Percentiles rank a stretch among this genome's conserved stretches.
Conservation (phyloP, 1,140 invertebrate species). For the Drosophila pachea region DNA sequence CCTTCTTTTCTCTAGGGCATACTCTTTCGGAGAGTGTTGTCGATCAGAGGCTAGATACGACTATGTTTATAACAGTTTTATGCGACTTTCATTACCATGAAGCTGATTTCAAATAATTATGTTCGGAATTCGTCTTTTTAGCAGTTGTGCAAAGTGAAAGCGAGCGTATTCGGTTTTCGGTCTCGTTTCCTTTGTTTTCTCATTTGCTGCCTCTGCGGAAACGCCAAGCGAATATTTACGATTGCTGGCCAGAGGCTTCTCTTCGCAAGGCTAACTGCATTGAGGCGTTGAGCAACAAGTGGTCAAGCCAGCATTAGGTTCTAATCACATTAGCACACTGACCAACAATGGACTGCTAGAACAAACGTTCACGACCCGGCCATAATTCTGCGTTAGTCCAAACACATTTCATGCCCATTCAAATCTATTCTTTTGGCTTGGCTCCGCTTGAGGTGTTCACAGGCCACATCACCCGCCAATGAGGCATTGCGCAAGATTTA, state of each 20-base stretch:
- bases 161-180: slow-evolving; percentile 8
- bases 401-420: slow-evolving; percentile 42
- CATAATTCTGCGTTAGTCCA: slow-evolving; percentile 59
- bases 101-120: too few species aligned
- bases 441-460: slow-evolving; percentile 37
- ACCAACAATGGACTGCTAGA: slow-evolving; percentile 65
- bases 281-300: slow-evolving; percentile 61
- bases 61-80: too few species aligned
- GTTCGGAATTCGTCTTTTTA: too few species aligned
- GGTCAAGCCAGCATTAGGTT: slow-evolving; percentile 50
- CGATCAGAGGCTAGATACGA: too few species aligned
- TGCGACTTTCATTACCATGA: too few species aligned
- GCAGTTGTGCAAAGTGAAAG: background rate
- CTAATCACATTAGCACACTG: slow-evolving; percentile 71
- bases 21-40: slow-evolving; percentile 1
- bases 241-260: slow-evolving; percentile 39
- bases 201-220: slow-evolving; percentile 47
- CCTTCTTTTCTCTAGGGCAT: slow-evolving; percentile 7
- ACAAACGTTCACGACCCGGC: slow-evolving; percentile 46
- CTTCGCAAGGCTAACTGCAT: slow-evolving; percentile 42
- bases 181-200: background rate
- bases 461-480: slow-evolving; percentile 59
- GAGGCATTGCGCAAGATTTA: slow-evolving; percentile 73
- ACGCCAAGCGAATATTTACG: slow-evolving; percentile 60
- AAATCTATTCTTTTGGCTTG: slow-evolving; percentile 29